Percentiles rank a stretch among this genome's conserved stretches.
phyloP scores from a whole-genome alignment of 2,888 invertebrate genomes.

The Pristionchus mayeri region DNA sequence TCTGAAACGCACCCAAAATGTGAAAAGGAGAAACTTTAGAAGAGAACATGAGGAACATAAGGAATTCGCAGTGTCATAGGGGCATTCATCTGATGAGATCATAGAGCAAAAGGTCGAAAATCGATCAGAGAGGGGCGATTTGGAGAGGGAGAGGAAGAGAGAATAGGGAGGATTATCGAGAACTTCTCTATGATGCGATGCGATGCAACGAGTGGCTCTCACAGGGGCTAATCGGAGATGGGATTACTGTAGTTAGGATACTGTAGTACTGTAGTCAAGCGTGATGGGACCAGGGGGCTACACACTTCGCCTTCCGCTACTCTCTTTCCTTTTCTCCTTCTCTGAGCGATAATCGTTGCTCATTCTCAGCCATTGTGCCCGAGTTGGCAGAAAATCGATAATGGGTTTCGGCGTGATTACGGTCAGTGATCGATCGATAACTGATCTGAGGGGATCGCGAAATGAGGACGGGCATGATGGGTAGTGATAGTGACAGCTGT shows the following conservation, averaged over 20 bases:
- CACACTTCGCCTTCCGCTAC: neutral
- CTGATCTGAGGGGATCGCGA: neutral
- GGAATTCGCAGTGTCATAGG: too few species aligned
- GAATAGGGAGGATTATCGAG: neutral
- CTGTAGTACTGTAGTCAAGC: neutral
- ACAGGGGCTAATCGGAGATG: neutral
- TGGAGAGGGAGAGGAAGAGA: neutral
- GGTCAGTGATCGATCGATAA: neutral
- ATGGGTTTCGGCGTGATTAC: neutral
- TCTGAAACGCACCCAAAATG: too few species aligned
- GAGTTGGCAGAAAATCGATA: neutral
- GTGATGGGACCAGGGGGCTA: neutral
- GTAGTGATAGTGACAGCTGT: slow-evolving; percentile 9
- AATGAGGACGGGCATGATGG: neutral
- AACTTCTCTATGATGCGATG: neutral
- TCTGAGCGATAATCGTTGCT: neutral
- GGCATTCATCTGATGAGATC: too few species aligned
- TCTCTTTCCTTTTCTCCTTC: neutral
- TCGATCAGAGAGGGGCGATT: neutral
- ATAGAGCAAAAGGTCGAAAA: neutral
- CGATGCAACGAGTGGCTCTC: neutral
- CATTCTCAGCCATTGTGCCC: neutral
- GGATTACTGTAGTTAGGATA: neutral
- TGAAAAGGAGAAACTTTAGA: too few species aligned
- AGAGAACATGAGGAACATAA: too few species aligned